Evolutionary conservation across 2,797 vertebrate genomes (phyloP), one percentile per base, ranked within the genome.

Genomic region (Taenioides sp.): DNA sequence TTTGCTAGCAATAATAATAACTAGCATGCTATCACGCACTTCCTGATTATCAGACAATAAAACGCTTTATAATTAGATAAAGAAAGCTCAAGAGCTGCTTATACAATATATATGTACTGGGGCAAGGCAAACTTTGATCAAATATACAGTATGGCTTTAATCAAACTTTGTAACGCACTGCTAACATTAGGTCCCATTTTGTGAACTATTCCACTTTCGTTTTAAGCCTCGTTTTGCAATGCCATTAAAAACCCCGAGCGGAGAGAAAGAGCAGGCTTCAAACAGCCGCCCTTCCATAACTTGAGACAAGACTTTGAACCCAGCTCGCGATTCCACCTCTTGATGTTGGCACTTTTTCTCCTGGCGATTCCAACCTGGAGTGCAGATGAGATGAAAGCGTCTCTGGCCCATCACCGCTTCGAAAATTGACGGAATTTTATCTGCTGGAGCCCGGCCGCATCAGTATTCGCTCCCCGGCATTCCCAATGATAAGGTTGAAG

Each of bases 261-360:
- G 54, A 67, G 67, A 58, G 47, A 3, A 68, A 1, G 55, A 66
- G 69, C 9, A 0, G 31, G 40, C 73, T 83, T 87, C 81, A 87
- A 86, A 87, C 58, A 17, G 81, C 55, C 0, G 10, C 10, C 61
- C 74, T 77, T 73, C 75, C 74, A 67, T 12, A 62, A 69, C 73
- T 78, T 2, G 61, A 69, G 76, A 85, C 58, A 65, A 81, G 55
- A 62, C 87, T 90, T 88, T 89, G 82, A 89, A 87, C 86, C 85
- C 74, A 20, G 65, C 20, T 0, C 72, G 74, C 1, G 0, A 85
- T 84, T 81, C 81, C 81, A 82, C 74, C 75, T 79, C 80, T 87
- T 85, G 75, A 86, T 78, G 84, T 83, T 80, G 81, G 65, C 16
- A 28, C 43, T 73, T 84, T 74, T 80, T 86, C 82, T 85, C 37